These are phyloP conservation scores for Phortica okadai DNA, from an alignment of 2,888 invertebrate genomes.

Conservation along the genomic window DNA sequence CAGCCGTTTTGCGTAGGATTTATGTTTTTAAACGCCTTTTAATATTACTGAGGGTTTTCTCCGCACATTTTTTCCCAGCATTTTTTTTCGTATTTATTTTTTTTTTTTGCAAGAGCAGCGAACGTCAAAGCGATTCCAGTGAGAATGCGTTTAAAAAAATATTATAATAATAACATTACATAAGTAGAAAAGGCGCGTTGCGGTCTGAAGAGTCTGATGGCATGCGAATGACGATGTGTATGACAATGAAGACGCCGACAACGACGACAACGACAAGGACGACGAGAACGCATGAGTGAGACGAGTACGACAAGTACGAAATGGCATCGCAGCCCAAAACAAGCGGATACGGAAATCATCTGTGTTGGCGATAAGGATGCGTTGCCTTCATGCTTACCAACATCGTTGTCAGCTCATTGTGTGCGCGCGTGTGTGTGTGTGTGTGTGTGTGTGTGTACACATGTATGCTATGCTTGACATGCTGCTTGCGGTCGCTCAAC, in stretches of 20 bases:
- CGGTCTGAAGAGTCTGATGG: neutral
- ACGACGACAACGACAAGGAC: constrained; percentile 40
- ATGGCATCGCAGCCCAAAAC: constrained; percentile 16
- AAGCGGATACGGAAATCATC: constrained; percentile 70
- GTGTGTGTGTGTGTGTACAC: constrained; percentile 38
- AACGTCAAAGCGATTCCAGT: constrained; percentile 59
- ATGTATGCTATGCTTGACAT: constrained; percentile 39
- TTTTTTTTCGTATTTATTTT: neutral
- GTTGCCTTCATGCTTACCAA: constrained; percentile 45
- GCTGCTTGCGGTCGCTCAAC: constrained; percentile 39
- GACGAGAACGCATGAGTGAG: constrained; percentile 39
- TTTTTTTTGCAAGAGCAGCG: neutral
- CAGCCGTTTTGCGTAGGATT: constrained; percentile 72
- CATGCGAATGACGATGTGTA: constrained; percentile 32
- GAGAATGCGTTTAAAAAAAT: constrained; percentile 72
- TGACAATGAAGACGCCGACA: constrained; percentile 57
- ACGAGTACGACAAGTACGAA: neutral
- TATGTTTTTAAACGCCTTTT: constrained; percentile 73
- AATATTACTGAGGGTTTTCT: constrained; percentile 67
- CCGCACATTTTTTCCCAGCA: constrained; percentile 29
- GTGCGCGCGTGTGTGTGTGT: constrained; percentile 35
- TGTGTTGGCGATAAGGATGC: constrained; percentile 69
- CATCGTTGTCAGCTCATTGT: constrained; percentile 43
- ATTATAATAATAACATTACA: constrained; percentile 73
- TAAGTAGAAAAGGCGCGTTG: constrained; percentile 55